Conservation (phyloP, 2,113 vertebrate genomes). For the Toxotes jaculatrix region DNA sequence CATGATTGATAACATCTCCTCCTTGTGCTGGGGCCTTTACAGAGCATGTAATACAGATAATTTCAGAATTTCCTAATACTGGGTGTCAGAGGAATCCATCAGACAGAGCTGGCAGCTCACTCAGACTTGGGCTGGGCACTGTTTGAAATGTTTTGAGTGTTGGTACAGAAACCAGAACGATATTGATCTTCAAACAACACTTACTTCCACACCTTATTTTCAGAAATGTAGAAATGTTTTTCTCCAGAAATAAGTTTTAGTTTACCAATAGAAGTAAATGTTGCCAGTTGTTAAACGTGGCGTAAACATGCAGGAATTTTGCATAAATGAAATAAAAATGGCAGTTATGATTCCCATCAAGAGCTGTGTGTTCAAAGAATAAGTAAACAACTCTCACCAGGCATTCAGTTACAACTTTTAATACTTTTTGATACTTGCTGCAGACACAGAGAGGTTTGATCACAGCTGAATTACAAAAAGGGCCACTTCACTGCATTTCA, state of each 20-base stretch:
- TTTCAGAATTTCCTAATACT: not conserved
- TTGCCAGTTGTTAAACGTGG: not conserved
- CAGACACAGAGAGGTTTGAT: not conserved
- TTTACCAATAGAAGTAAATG: not conserved
- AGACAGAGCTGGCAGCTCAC: not conserved
- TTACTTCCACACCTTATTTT: not conserved
- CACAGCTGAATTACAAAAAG: not conserved
- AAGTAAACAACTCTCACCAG: not conserved
- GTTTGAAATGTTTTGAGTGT: not conserved
- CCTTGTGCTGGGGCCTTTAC: not conserved
- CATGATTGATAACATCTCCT: slow-evolving; percentile 5
- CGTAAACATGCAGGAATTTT: not conserved
- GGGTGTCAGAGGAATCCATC: not conserved
- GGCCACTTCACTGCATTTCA: not conserved
- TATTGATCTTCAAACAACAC: not conserved
- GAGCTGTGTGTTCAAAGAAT: not conserved
- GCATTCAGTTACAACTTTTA: not conserved
- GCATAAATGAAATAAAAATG: not conserved
- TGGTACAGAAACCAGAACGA: not conserved
- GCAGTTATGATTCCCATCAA: not conserved
- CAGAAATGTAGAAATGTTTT: not conserved
- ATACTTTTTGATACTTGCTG: not conserved
- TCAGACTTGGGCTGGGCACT: not conserved
- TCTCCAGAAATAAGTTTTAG: not conserved
- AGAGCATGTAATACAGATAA: not conserved